Evolutionary conservation across 2,888 invertebrate species (phyloP).

Genomic region (Thymelicus sylvestris): DNA sequence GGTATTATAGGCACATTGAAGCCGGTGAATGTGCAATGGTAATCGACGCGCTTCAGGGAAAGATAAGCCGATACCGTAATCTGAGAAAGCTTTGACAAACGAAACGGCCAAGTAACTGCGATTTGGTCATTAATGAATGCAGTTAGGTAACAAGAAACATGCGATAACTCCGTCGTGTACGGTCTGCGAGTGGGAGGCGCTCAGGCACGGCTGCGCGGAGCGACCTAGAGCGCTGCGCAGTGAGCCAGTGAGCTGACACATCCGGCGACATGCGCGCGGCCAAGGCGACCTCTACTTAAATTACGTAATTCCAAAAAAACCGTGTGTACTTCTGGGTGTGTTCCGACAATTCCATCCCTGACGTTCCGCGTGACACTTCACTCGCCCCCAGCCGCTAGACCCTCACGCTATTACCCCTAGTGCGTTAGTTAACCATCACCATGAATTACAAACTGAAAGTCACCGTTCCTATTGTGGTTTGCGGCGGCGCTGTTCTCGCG

Average conservation of each 20-base stretch:
- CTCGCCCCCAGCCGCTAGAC: conserved; percentile 57
- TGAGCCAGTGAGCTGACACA: conserved; percentile 81
- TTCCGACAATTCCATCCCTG: conserved; percentile 65
- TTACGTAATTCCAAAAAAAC: conserved; percentile 80
- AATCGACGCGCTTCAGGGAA: conserved; percentile 55
- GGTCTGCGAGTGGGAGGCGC: conserved; percentile 74
- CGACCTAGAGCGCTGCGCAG: conserved; percentile 76
- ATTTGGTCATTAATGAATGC: conserved; percentile 63
- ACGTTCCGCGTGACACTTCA: conserved; percentile 64
- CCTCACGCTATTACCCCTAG: conserved; percentile 46
- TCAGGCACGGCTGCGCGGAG: conserved; percentile 64
- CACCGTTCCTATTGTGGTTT: conserved; percentile 79
- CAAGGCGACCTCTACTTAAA: conserved; percentile 80
- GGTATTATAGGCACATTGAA: conserved; percentile 4
- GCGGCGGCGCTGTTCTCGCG: conserved; percentile 80
- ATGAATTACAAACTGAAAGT: conserved; percentile 83
- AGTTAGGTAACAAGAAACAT: conserved; percentile 78
- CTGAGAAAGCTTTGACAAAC: conserved; percentile 67
- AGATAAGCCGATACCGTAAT: conserved; percentile 68
- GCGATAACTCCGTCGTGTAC: conserved; percentile 72
- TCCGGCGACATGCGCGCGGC: conserved; percentile 82
- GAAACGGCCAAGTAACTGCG: conserved; percentile 34
- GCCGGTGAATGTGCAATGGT: conserved; percentile 26
- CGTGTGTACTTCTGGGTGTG: conserved; percentile 77
- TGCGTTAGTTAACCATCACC: conserved; percentile 55